These are phyloP conservation scores for Gephyroberyx darwinii DNA, from an alignment of 2,797 vertebrate species.

Conservation along the genomic window DNA sequence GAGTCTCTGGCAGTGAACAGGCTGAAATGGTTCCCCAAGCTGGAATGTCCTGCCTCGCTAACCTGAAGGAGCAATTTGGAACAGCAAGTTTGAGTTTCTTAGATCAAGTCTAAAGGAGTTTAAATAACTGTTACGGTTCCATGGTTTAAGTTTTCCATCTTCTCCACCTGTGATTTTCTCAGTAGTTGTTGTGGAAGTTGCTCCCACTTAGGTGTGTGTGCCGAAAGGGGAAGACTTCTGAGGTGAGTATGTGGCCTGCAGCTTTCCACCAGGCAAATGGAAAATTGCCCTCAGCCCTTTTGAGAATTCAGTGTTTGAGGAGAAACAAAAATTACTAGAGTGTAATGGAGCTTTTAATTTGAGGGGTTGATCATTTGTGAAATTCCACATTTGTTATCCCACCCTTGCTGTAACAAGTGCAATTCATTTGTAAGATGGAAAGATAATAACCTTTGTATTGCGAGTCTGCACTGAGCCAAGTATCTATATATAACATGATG, in stretches of 20 bases:
- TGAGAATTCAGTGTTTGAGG: slow-evolving; percentile 65
- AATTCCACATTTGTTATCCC: slow-evolving; percentile 74
- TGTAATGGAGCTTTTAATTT: slow-evolving; percentile 81
- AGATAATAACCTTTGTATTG: slow-evolving; percentile 53
- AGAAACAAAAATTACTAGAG: slow-evolving; percentile 76
- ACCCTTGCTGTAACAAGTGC: slow-evolving; percentile 56
- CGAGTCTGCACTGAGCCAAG: slow-evolving; percentile 35
- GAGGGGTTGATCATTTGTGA: slow-evolving; percentile 76
- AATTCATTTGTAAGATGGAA: slow-evolving; percentile 48
- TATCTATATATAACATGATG: slow-evolving; percentile 18
- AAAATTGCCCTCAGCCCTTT: slow-evolving; percentile 65
- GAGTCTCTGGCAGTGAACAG: slow-evolving; percentile 41
- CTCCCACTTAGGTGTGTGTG: slow-evolving; percentile 7
- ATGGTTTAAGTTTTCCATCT: slow-evolving; percentile 40
- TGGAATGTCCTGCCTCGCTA: slow-evolving; percentile 36
- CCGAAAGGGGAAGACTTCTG: slow-evolving; percentile 51
- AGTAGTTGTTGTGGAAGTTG: slow-evolving; percentile 24
- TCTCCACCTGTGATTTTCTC: slow-evolving; percentile 30
- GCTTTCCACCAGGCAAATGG: slow-evolving; percentile 61
- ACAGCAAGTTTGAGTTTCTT: slow-evolving; percentile 31
- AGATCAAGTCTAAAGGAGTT: slow-evolving; percentile 35
- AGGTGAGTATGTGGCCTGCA: slow-evolving; percentile 56
- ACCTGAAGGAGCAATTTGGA: slow-evolving; percentile 52
- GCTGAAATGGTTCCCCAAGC: slow-evolving; percentile 40
- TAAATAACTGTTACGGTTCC: slow-evolving; percentile 52